Evolutionary conservation across 2,113 vertebrate species (phyloP).

Genomic region (Coptodon rendalli): DNA sequence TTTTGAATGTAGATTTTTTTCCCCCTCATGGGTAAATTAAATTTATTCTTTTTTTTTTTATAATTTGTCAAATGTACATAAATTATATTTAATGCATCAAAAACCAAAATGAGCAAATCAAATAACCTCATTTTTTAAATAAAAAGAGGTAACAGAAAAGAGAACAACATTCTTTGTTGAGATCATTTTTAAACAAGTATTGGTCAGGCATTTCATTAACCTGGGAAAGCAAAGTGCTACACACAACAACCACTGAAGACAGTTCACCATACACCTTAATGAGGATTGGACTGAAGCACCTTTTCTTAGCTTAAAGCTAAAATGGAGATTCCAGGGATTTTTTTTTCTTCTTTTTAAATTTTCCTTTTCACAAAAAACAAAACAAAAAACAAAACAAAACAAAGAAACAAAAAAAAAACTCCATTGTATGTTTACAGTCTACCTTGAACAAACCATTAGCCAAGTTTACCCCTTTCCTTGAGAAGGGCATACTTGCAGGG

Average conservation of each 20-base stretch:
- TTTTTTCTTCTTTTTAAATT: constrained; percentile 1
- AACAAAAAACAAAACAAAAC: background rate
- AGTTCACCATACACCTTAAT: constrained; percentile 70
- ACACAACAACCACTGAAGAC: constrained; percentile 73
- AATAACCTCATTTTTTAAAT: constrained; percentile 43
- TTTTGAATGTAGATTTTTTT: constrained; percentile 57
- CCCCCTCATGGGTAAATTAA: constrained; percentile 68
- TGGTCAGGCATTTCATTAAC: constrained; percentile 69
- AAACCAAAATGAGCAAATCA: constrained; percentile 67
- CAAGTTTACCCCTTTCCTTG: constrained; percentile 3
- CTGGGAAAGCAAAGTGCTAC: constrained; percentile 75
- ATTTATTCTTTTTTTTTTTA: constrained; percentile 68
- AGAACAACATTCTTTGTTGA: constrained; percentile 74
- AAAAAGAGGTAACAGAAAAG: constrained; percentile 58
- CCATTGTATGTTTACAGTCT: constrained; percentile 10
- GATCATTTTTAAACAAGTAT: constrained; percentile 69
- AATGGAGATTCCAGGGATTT: constrained; percentile 40
- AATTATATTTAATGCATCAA: constrained; percentile 74
- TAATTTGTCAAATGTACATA: constrained; percentile 78
- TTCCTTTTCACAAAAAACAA: constrained; percentile 24
- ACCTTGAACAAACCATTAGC: constrained; percentile 23
- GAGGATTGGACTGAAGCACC: constrained; percentile 64
- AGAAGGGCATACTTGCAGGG: constrained; percentile 41
- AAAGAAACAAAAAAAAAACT: background rate
- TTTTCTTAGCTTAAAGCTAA: constrained; percentile 68